Base-by-base conservation (phyloP, 2,113 vertebrate species). In the Echinops telfairi region DNA sequence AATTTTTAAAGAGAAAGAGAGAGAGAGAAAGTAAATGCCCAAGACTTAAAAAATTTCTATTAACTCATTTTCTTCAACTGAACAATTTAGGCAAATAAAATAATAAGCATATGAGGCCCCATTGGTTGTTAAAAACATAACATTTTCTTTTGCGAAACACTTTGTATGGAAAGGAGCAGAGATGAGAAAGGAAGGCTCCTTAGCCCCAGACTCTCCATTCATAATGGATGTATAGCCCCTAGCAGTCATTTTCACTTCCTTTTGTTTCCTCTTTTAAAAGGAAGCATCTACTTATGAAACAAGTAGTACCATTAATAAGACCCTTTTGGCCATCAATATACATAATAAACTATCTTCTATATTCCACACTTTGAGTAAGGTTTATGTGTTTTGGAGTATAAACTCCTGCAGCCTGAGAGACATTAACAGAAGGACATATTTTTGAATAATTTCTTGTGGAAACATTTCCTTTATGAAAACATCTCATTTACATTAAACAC, bases 401-500 rank as follows among this genome's bases (percentile, higher is more conserved):
- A 27, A 92, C 36, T 91, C 90, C 57, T 89, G 31, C 29, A 88
- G 38, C n/a, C 82, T 86, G 76, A 76, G 83, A 93, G 97, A 96
- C 62, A 73, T 92, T 53, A 94, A 94, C 62, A 92, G 91, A 76
- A 93, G 57, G 3, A 86, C 60, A 40, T n/a, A 86, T 96, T 97
- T 96, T 58, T 90, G 29, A 89, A 88, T 80, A 89, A 17, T 0
- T 87, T 95, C 83, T 93, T 96, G 33, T 96, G 84, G 31, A 36
- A 94, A 73, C 86, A 75, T 92, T 96, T 92, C 64, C 77, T 64
- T 97, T 95, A 89, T 38, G 84, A 86, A 96, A 86, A 91, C 80
- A 96, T 91, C 78, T 47, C n/a, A 92, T 97, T 97, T 79, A 86
- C 11, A 62, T 94, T 93, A 93, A 96, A 96, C 97, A 93, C 38